Percentiles rank a stretch among this genome's conserved stretches.
Evolutionary conservation across 2,113 vertebrate genomes (phyloP).

Genomic region (Perca fluviatilis): DNA sequence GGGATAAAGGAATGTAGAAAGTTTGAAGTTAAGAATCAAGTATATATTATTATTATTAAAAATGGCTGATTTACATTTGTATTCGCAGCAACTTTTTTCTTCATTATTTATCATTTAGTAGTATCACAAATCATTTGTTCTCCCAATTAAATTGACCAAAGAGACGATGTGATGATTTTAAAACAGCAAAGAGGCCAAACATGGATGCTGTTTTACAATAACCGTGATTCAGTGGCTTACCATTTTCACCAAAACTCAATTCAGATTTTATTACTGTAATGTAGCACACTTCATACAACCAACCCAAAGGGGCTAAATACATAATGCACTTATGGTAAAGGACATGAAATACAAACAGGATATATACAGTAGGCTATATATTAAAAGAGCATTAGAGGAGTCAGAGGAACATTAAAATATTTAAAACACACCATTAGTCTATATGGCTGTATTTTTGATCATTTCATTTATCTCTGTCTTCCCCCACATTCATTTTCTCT

Average conservation of each 20-base stretch:
- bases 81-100: too few species aligned
- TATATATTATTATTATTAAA: not conserved
- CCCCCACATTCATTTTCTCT: too few species aligned
- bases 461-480: not conserved
- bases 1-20: slow-evolving; percentile 14
- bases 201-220: not conserved
- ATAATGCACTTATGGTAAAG: not conserved
- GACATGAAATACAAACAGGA: not conserved
- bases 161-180: not conserved
- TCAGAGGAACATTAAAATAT: not conserved
- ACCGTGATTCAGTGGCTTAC: not conserved
- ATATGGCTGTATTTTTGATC: not conserved
- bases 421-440: too few species aligned
- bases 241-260: not conserved
- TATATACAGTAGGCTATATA: too few species aligned
- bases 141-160: not conserved
- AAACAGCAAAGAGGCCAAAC: not conserved
- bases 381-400: not conserved
- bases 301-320: not conserved
- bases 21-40: not conserved
- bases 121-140: too few species aligned
- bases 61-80: not conserved
- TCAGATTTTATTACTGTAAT: too few species aligned
- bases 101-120: not conserved
- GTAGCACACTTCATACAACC: not conserved